Base-by-base conservation (phyloP, 2,113 vertebrate genomes). In the Peromyscus californicus region DNA sequence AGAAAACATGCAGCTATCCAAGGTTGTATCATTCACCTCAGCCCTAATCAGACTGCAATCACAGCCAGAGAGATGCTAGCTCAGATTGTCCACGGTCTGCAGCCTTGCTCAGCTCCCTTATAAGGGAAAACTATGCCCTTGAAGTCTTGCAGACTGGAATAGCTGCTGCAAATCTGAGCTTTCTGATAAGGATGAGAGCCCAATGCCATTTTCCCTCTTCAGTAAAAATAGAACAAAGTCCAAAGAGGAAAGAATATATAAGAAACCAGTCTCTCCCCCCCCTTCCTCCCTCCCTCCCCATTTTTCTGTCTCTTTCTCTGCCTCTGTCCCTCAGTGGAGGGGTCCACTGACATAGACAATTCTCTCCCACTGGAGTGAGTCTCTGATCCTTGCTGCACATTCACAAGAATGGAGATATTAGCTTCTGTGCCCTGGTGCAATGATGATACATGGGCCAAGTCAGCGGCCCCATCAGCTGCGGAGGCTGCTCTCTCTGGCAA, bases 91-190 rank as follows among this genome's bases (percentile, higher is more conserved):
- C 67, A 15, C 72, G 72, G 91, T 96, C 89, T 57, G 57, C 67
- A 97, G 92, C 51, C 51, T 21, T 10, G 24, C n/a, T 94, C 17
- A 15, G 75, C 65, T 97, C 91, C 97, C 98, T 98, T 87, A 0
- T 80, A 96, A 97, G 94, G 94, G 93, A 97, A 98, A 98, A 98
- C 95, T 97, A 98, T 98, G 96, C 65, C 92, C 98, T 96, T 90
- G 42, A 97, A 98, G 89, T 83, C 93, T 89, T 82, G 63, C 95
- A 95, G 94, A 88, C 84, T 31, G 70, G 76, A n/a, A 48, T 57
- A 91, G 69, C 91, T 63, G 12, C 90, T 96, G 96, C 83, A 84
- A 92, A 93, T 96, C 93, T 89, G 57, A 96, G 92, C 36, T 36
- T 80, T 69, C 79, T 74, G 89, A 94, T 65, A 80, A 89, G 80